phyloP scores from a whole-genome alignment of 2,797 vertebrate species.

The Tangara arthus region DNA sequence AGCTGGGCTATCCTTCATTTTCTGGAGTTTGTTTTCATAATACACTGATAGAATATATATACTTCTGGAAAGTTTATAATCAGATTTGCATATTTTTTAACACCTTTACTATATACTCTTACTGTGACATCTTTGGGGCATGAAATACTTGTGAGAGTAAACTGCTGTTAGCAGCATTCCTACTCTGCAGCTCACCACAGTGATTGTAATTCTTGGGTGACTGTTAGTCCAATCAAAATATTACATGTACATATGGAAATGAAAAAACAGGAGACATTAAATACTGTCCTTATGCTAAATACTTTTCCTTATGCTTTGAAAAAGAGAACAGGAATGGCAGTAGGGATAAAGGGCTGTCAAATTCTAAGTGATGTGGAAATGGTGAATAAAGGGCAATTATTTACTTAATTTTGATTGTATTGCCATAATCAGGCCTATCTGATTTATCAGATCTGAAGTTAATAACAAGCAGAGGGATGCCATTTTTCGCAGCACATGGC shows the following conservation, averaged over 20 bases:
- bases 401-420: neutral
- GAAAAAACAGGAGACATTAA: neutral
- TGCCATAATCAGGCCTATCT: neutral
- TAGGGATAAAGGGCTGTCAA: neutral
- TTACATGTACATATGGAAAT: neutral
- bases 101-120: neutral
- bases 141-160: neutral
- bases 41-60: neutral
- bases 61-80: neutral
- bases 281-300: neutral
- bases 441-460: neutral
- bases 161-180: neutral
- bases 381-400: neutral
- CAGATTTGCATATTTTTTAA: neutral
- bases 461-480: neutral
- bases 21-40: neutral
- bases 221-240: neutral
- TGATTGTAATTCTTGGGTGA: neutral
- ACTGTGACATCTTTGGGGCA: neutral
- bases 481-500: neutral
- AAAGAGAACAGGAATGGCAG: neutral
- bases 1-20: neutral
- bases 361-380: neutral
- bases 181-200: neutral
- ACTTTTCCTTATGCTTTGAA: neutral